Conservation (phyloP, 2,113 vertebrate species). For the Stictonetta naevosa region DNA sequence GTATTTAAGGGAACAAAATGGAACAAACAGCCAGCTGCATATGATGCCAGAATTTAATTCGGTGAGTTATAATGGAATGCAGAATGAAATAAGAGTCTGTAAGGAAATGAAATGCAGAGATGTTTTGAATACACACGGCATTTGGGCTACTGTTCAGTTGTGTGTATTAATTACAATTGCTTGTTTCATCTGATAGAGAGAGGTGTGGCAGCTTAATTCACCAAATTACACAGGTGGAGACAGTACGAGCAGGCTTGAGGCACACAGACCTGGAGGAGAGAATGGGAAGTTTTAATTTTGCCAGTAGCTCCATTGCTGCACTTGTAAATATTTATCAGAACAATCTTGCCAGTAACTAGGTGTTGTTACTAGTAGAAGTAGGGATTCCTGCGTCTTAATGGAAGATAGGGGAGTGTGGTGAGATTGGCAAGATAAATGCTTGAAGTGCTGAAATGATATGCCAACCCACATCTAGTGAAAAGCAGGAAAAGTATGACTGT, state of each 20-base stretch:
- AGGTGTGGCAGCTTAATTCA: background rate
- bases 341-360: background rate
- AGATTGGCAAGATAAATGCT: background rate
- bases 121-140: background rate
- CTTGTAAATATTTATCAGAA: background rate
- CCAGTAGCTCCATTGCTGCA: background rate
- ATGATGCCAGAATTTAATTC: background rate
- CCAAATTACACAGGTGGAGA: background rate
- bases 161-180: background rate
- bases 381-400: background rate
- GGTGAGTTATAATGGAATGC: background rate
- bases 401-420: background rate
- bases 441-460: background rate
- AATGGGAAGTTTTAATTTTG: background rate
- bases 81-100: background rate
- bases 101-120: background rate
- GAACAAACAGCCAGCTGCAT: background rate
- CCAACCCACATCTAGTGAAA: background rate
- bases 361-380: background rate
- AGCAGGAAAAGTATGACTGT: background rate
- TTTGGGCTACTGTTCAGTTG: background rate
- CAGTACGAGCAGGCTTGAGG: background rate
- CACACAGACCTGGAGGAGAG: background rate
- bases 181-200: background rate
- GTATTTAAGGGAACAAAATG: background rate